Conservation (phyloP, 1,140 invertebrate genomes). For the Saccostrea glomerata region DNA sequence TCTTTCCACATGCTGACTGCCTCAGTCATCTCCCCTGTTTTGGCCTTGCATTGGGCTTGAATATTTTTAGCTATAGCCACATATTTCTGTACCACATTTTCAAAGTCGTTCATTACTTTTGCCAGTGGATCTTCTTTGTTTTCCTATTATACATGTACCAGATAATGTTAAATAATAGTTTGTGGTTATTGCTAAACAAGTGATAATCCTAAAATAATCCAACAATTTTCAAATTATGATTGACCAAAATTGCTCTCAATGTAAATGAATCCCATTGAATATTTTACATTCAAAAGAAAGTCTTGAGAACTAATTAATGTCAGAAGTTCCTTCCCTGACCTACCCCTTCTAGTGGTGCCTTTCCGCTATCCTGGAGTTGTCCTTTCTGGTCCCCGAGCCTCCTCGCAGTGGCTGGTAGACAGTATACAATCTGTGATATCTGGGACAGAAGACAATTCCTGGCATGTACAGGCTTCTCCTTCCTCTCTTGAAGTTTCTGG, state of each 20-base stretch:
- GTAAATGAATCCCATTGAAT: neutral
- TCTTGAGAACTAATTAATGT: neutral
- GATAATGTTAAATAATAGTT: no score
- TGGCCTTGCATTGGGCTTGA: slow-evolving; percentile 59
- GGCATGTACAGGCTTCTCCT: slow-evolving; percentile 20
- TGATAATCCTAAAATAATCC: no score
- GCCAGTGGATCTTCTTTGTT: slow-evolving; percentile 52
- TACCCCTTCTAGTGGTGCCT: slow-evolving; percentile 53
- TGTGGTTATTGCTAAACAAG: no score
- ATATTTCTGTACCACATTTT: slow-evolving; percentile 64
- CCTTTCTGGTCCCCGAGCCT: neutral
- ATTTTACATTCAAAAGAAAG: neutral
- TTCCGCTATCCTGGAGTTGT: slow-evolving; percentile 12
- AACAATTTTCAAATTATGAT: no score
- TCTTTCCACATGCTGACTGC: slow-evolving; percentile 67
- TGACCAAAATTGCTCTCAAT: no score
- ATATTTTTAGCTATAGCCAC: slow-evolving; percentile 65
- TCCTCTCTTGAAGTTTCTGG: neutral
- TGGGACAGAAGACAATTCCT: slow-evolving; percentile 6
- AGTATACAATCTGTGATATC: neutral
- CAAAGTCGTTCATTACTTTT: slow-evolving; percentile 65
- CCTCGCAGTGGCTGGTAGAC: neutral
- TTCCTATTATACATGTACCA: neutral
- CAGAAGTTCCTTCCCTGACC: slow-evolving; percentile 25
- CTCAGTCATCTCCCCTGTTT: slow-evolving; percentile 56